Evolutionary conservation across 1,140 invertebrate genomes (phyloP).

Genomic region (Telenomus remus): DNA sequence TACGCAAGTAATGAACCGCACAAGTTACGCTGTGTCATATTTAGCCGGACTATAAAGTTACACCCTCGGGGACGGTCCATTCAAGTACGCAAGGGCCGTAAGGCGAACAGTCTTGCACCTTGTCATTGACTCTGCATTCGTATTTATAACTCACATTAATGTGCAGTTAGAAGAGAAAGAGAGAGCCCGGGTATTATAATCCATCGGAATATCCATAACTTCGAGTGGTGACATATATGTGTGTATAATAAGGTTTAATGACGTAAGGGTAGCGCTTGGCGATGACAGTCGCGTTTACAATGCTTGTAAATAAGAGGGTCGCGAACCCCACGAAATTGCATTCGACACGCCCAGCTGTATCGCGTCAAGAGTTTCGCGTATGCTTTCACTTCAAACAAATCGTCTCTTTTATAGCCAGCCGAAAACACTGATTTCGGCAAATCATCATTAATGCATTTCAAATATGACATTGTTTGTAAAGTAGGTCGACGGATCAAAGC

Average conservation of each 20-base stretch:
- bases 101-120: slow-evolving; percentile 18
- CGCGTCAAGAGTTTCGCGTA: slow-evolving; percentile 35
- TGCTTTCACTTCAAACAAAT: slow-evolving; percentile 4
- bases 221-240: slow-evolving; percentile 34
- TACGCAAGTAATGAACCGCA: slow-evolving; percentile 62
- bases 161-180: slow-evolving; percentile 43
- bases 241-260: slow-evolving; percentile 55
- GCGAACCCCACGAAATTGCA: slow-evolving; percentile 57
- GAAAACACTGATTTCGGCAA: too few relatives aligned
- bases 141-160: slow-evolving; percentile 58
- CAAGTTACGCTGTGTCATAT: slow-evolving; percentile 71
- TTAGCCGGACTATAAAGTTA: slow-evolving; percentile 47
- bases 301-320: slow-evolving; percentile 57
- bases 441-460: too few relatives aligned
- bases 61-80: slow-evolving; percentile 14
- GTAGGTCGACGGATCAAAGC: too few relatives aligned
- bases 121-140: slow-evolving; percentile 41
- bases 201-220: slow-evolving; percentile 44
- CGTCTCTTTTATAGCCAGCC: too few relatives aligned
- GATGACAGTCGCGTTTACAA: slow-evolving; percentile 55
- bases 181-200: slow-evolving; percentile 35
- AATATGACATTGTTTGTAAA: too few relatives aligned
- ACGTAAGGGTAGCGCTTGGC: slow-evolving; percentile 40
- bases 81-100: slow-evolving; percentile 23
- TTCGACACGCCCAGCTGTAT: slow-evolving; percentile 74